A percentile compares a stretch with the other conserved stretches of the same genome.
Conservation (phyloP, 2,888 invertebrate genomes). For the Cheilosia impressa region DNA sequence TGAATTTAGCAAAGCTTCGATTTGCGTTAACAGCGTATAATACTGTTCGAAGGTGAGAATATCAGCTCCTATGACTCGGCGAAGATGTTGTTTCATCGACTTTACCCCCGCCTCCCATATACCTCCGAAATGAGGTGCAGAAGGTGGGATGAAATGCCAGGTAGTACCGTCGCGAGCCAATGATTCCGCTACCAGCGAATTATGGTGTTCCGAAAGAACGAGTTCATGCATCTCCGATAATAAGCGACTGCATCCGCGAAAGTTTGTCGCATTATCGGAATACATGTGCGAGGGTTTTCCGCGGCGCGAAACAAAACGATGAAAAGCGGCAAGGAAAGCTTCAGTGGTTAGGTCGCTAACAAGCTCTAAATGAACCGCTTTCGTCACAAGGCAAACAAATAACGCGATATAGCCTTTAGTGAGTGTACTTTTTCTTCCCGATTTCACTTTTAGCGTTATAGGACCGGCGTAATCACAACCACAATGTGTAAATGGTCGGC, state of each 20-base stretch:
- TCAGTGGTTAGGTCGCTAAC: constrained; percentile 9
- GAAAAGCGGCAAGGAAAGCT: background rate
- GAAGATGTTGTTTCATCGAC: background rate
- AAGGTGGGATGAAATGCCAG: background rate
- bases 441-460: constrained; percentile 27
- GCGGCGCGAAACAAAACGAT: constrained; percentile 40
- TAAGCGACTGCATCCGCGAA: constrained; percentile 39
- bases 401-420: constrained; percentile 23
- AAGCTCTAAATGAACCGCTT: constrained; percentile 14
- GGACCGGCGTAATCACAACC: constrained; percentile 32
- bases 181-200: background rate
- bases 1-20: constrained; percentile 17
- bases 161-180: constrained; percentile 1
- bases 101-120: background rate
- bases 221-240: constrained; percentile 44
- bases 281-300: constrained; percentile 54
- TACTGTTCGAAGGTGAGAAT: constrained; percentile 7
- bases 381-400: constrained; percentile 3
- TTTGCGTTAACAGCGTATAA: constrained; percentile 12
- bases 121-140: background rate
- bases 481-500: background rate
- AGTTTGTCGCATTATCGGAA: constrained; percentile 51
- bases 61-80: background rate
- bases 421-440: constrained; percentile 26
- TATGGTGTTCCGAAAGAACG: constrained; percentile 1